A percentile compares a stretch with the other conserved stretches of the same genome.
Evolutionary conservation across 2,797 vertebrate genomes (phyloP).

Genomic region (Acomys russatus): DNA sequence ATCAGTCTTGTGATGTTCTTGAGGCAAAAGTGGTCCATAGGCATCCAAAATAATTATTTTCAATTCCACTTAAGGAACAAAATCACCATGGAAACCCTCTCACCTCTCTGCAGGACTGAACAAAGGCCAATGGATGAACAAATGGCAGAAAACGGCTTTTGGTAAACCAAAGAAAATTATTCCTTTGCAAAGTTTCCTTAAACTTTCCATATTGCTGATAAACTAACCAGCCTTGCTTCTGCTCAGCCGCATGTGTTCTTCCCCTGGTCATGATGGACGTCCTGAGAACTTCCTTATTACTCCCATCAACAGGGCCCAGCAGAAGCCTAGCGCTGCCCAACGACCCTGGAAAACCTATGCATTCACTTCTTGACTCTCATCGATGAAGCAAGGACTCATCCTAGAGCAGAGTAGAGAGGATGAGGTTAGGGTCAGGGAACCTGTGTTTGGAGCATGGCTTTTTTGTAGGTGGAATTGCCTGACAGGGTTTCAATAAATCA

Average conservation of each 20-base stretch:
- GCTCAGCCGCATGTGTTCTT: not conserved
- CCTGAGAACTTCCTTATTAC: not conserved
- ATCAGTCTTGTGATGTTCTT: not conserved
- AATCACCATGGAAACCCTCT: slow-evolving; percentile 28
- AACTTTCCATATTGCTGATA: not conserved
- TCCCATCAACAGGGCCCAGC: not conserved
- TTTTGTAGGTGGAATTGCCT: not conserved
- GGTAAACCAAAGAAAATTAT: not conserved
- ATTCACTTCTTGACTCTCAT: not conserved
- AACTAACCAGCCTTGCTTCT: not conserved
- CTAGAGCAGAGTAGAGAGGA: not conserved
- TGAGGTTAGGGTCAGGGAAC: not conserved
- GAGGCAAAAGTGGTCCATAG: not conserved
- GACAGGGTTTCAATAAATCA: not conserved
- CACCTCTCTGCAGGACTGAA: not conserved
- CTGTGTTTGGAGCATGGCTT: not conserved
- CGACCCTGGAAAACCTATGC: not conserved
- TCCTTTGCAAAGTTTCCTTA: not conserved
- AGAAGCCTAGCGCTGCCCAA: not conserved
- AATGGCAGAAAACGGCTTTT: not conserved
- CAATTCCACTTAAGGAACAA: not conserved
- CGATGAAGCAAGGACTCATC: not conserved
- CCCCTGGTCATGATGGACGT: not conserved
- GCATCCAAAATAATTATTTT: not conserved
- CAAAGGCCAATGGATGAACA: not conserved